Evolutionary conservation across 2,888 invertebrate species (phyloP).

Genomic region (Apamea epomidion): DNA sequence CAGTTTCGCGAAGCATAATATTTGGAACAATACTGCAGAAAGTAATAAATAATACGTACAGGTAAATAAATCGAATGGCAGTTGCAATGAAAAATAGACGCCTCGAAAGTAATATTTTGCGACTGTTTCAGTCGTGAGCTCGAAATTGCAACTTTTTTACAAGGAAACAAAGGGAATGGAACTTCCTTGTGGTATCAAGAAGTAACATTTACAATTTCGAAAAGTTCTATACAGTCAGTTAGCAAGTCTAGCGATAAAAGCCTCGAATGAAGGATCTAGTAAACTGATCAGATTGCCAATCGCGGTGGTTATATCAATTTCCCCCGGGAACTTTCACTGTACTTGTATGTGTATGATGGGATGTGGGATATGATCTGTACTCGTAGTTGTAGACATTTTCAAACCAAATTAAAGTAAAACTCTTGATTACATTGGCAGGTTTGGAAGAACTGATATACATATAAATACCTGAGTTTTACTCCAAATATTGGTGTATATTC

Average conservation of each 20-base stretch:
- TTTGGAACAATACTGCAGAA: conserved; percentile 59
- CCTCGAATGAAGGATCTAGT: conserved; percentile 23
- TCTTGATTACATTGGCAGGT: not conserved
- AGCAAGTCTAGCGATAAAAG: conserved; percentile 16
- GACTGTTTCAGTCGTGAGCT: conserved; percentile 68
- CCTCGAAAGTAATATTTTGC: conserved; percentile 74
- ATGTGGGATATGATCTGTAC: not conserved
- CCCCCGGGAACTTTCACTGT: conserved; percentile 1
- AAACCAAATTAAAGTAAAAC: not conserved
- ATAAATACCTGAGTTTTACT: not conserved
- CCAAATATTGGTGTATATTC: not conserved
- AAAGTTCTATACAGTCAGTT: conserved; percentile 12
- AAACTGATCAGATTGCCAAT: conserved; percentile 46
- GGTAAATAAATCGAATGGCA: conserved; percentile 69
- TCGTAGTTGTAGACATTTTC: conserved; percentile 4
- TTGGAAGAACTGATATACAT: not conserved
- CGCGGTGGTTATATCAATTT: conserved; percentile 31
- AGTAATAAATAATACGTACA: conserved; percentile 62
- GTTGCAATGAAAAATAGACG: conserved; percentile 70
- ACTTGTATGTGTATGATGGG: not conserved
- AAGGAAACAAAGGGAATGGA: conserved; percentile 61
- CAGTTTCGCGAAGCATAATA: conserved; percentile 37
- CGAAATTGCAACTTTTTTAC: conserved; percentile 70
- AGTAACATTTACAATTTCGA: conserved; percentile 1
- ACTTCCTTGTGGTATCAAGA: conserved; percentile 22